These are phyloP conservation scores for Atopsyche davidsoni DNA, from an alignment of 1,140 invertebrate genomes.

Conservation along the genomic window DNA sequence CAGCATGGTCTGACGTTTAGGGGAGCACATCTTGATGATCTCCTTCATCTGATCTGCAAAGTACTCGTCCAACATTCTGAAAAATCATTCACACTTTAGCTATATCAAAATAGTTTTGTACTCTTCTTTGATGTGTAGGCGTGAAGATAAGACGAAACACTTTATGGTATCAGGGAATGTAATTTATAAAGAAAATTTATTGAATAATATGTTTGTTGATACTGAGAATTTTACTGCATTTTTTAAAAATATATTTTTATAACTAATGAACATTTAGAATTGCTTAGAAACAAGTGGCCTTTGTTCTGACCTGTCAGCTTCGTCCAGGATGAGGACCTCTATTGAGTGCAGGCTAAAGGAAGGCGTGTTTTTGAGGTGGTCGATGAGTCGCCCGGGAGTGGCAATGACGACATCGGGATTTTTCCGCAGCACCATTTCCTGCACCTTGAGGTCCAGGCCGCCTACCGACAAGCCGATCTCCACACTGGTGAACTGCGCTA, in stretches of 20 bases:
- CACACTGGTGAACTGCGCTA: constrained; percentile 81
- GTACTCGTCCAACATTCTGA: constrained; percentile 94
- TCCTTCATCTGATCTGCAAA: constrained; percentile 99
- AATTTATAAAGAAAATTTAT: no score
- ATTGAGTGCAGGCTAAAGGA: constrained; percentile 85
- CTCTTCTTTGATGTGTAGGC: no score
- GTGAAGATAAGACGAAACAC: no score
- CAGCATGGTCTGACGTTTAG: constrained; percentile 92
- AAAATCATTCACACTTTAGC: no score
- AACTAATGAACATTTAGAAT: no score
- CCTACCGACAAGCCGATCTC: constrained; percentile 81
- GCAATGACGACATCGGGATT: constrained; percentile 97
- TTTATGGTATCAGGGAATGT: no score
- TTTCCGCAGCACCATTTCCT: constrained; percentile 81
- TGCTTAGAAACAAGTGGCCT: no score
- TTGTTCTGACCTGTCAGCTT: constrained; percentile 81
- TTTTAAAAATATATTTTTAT: no score
- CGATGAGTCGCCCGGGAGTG: constrained; percentile 94
- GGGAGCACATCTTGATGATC: constrained; percentile 83
- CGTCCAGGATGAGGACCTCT: constrained; percentile 92
- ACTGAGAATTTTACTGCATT: no score
- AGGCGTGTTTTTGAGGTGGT: constrained; percentile 94
- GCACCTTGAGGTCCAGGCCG: constrained; percentile 89
- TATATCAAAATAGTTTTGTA: no score
- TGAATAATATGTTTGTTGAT: no score